These are phyloP conservation scores for Psix sp. DNA, from an alignment of 1,140 invertebrate genomes.

Conservation along the genomic window DNA sequence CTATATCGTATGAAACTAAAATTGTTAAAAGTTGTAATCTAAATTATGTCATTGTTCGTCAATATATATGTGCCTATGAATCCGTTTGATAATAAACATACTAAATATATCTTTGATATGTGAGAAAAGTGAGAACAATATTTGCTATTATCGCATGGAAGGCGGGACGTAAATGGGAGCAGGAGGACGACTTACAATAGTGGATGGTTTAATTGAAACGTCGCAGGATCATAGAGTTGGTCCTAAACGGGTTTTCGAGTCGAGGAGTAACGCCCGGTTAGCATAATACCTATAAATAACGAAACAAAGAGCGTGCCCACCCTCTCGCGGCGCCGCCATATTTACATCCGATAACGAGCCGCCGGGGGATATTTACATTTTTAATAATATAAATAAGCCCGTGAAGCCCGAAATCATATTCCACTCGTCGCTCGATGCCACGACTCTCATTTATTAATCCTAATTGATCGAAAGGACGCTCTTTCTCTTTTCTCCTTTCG, in stretches of 20 bases:
- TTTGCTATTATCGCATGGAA: neutral
- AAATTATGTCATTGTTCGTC: too few relatives aligned
- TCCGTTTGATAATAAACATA: too few relatives aligned
- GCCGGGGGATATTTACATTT: conserved; percentile 76
- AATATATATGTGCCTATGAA: too few relatives aligned
- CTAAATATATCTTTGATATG: too few relatives aligned
- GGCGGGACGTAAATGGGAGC: conserved; percentile 30
- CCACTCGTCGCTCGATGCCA: conserved; percentile 55
- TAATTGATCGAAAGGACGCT: conserved; percentile 74
- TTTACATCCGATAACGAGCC: conserved; percentile 77
- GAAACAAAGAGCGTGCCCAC: conserved; percentile 69
- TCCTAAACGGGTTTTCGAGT: conserved; percentile 50
- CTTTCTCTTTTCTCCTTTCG: conserved; percentile 1
- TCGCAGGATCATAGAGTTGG: conserved; percentile 54
- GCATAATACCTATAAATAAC: conserved; percentile 72
- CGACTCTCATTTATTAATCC: conserved; percentile 73
- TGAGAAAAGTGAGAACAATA: neutral
- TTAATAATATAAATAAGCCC: conserved; percentile 76
- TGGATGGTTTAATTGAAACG: conserved; percentile 51
- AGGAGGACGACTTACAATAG: conserved; percentile 22
- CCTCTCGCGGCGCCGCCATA: conserved; percentile 66
- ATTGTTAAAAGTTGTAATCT: too few relatives aligned
- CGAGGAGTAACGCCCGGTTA: conserved; percentile 43
- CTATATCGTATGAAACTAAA: too few relatives aligned
- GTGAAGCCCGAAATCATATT: conserved; percentile 63